phyloP scores from a whole-genome alignment of 2,888 invertebrate species.

The Drosophila conformis region DNA sequence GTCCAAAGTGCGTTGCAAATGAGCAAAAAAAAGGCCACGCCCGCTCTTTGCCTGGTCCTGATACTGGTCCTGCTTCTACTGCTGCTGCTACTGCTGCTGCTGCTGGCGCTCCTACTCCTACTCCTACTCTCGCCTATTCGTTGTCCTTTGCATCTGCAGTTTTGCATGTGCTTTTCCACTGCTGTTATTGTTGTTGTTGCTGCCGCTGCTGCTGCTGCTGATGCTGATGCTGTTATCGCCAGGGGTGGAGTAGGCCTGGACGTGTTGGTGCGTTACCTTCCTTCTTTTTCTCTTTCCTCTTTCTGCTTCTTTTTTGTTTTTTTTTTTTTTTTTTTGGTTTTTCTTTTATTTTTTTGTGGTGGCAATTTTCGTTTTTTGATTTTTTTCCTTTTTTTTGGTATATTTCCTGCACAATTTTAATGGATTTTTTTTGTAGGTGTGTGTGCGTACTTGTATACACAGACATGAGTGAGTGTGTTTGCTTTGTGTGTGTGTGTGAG shows the following conservation, averaged over 20 bases:
- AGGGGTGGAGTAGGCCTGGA: constrained; percentile 43
- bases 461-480: constrained; percentile 2
- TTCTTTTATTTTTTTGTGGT: constrained; percentile 26
- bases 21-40: constrained; percentile 84
- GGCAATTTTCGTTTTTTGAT: constrained; percentile 27
- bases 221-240: constrained; percentile 10
- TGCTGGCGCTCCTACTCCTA: constrained; percentile 1
- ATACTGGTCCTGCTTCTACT: constrained; percentile 5
- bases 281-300: constrained; percentile 3
- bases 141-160: constrained; percentile 41
- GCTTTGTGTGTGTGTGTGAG: constrained; percentile 8
- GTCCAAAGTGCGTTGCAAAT: constrained; percentile 81
- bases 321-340: constrained; percentile 24
- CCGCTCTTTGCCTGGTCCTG: constrained; percentile 59
- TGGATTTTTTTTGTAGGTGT: constrained; percentile 64
- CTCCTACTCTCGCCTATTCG: constrained; percentile 5
- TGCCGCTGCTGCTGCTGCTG: constrained; percentile 11
- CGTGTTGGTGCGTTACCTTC: constrained; percentile 62
- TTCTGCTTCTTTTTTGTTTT: constrained; percentile 5
- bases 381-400: constrained; percentile 52
- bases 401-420: constrained; percentile 69
- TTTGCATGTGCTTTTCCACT: constrained; percentile 42
- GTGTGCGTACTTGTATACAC: constrained; percentile 5
- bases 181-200: constrained; percentile 11
- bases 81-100: constrained; percentile 1